Conservation (phyloP, 1,140 invertebrate species). For the Galendromus occidentalis region DNA sequence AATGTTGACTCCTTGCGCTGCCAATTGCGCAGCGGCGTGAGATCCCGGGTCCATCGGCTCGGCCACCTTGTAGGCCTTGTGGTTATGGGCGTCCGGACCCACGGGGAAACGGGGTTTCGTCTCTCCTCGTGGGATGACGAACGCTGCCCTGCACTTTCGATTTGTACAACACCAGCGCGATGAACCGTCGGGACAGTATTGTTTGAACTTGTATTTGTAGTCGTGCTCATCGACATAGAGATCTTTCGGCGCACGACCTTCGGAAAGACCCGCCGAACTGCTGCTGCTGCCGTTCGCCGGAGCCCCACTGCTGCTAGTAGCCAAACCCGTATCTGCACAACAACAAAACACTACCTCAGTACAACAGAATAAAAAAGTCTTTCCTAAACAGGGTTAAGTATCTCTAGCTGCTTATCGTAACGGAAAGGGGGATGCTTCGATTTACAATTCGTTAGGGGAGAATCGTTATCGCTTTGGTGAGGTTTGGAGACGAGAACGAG, state of each 20-base stretch:
- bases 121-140: slow-evolving; percentile 2
- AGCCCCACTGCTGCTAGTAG: no score
- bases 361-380: no score
- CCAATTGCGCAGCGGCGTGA: neutral
- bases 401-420: no score
- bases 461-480: no score
- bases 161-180: slow-evolving; percentile 10
- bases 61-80: slow-evolving; percentile 9
- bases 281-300: no score
- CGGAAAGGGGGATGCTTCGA: no score
- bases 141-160: slow-evolving; percentile 4
- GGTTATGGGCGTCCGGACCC: neutral
- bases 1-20: neutral
- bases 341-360: no score
- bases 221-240: slow-evolving; percentile 7
- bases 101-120: neutral
- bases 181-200: slow-evolving; percentile 2
- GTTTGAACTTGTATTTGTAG: slow-evolving; percentile 10
- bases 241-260: neutral
- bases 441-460: no score
- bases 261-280: no score
- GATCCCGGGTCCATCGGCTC: neutral
- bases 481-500: no score
- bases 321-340: no score
- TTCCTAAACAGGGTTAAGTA: no score